Base-by-base conservation (phyloP, 2,797 vertebrate species). In the Typhlichthys eigenmanni region DNA sequence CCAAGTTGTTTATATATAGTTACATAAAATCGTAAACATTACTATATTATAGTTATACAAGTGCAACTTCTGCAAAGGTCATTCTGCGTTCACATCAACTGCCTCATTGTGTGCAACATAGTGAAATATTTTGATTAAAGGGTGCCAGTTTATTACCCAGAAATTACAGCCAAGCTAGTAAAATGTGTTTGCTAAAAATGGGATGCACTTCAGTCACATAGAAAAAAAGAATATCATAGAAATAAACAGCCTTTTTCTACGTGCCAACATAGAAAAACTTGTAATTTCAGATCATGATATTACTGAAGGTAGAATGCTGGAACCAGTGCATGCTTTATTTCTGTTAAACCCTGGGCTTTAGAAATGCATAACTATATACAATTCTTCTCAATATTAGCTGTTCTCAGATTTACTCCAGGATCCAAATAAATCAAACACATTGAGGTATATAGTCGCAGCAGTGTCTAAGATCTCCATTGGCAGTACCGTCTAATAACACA, bases 381-480 rank as follows among this genome's bases (percentile, higher is more conserved):
- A 43, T 19, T 10, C 54, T 1, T 6, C 54, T 5, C 64, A 68
- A 66, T 72, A 78, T 65, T 74, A 65, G 78, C 78, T 82, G 80
- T 61, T 80, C 57, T 64, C 60, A 70, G 70, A 47, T 34, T 83
- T 80, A 75, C 52, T 80, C 71, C 76, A 61, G 76, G 78, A 52
- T 59, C 71, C 66, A 69, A 83, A 87, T 70, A 73, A 48, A 83
- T 81, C 73, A 82, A 83, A 82, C 70, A 61, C 64, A 76, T 75
- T 63, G 68, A 55, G 47, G 78, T 52, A 68, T 74, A 76, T 57
- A 53, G 53, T 66, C 59, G 24, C 16, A 60, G 55, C 63, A 63
- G 73, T 73, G 75, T 75, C 68, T 5, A 57, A 82, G 76, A 58
- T 76, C 75, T 82, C 72, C 49, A 52, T 46, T 81, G 82, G 72